phyloP scores from a whole-genome alignment of 1,140 invertebrate species.

The Neodiprion lecontei region DNA sequence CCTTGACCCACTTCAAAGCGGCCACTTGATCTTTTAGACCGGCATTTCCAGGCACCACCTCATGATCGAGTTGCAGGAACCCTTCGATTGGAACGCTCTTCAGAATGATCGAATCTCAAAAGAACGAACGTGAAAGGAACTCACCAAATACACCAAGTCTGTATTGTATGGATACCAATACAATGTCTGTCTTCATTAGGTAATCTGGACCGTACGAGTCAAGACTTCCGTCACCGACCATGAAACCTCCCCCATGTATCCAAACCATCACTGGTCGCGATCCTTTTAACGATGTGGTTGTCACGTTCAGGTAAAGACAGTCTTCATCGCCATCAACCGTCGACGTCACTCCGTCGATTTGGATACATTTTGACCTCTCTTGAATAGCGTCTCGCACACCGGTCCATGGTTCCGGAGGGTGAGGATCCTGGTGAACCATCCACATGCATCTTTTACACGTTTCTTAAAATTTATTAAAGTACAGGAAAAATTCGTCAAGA shows the following conservation, averaged over 20 bases:
- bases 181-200: slow-evolving; percentile 63
- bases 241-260: slow-evolving; percentile 75
- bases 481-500: not conserved
- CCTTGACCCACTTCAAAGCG: slow-evolving; percentile 68
- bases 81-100: not conserved
- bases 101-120: not conserved
- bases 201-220: slow-evolving; percentile 60
- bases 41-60: slow-evolving; percentile 68
- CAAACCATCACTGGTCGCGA: slow-evolving; percentile 71
- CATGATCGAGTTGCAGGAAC: slow-evolving; percentile 1
- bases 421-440: slow-evolving; percentile 36
- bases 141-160: not conserved
- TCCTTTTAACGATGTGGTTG: slow-evolving; percentile 68
- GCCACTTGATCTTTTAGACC: slow-evolving; percentile 74
- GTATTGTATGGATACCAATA: slow-evolving; percentile 62
- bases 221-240: slow-evolving; percentile 55
- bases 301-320: slow-evolving; percentile 83
- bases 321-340: slow-evolving; percentile 68
- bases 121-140: slow-evolving; percentile 28
- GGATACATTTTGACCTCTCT: slow-evolving; percentile 29
- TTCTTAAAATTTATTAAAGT: not conserved
- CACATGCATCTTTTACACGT: not conserved
- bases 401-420: slow-evolving; percentile 36
- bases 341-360: slow-evolving; percentile 28
- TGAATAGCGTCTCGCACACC: slow-evolving; percentile 36